phyloP scores from a whole-genome alignment of 2,113 vertebrate genomes.

The Lycaon pictus region DNA sequence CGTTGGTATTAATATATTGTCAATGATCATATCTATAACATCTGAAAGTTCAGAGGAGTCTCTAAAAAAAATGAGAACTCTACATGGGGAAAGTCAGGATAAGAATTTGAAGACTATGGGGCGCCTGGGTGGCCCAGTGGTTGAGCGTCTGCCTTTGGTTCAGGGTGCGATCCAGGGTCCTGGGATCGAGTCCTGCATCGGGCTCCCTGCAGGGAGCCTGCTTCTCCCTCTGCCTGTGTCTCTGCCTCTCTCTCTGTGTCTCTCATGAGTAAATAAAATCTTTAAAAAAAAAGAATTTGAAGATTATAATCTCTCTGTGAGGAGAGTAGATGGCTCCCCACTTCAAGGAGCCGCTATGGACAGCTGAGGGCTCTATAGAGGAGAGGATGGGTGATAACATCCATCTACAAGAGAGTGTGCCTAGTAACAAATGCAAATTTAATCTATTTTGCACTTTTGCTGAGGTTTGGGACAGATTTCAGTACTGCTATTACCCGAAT shows the following conservation, averaged over 20 bases:
- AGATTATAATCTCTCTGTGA: background rate
- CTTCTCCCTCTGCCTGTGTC: no score
- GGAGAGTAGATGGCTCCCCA: background rate
- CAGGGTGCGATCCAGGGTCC: no score
- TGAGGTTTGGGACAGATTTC: constrained; percentile 20
- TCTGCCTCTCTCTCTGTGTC: no score
- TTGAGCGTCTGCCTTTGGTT: no score
- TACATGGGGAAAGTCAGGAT: background rate
- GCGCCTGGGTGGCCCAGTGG: no score
- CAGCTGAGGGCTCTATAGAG: background rate
- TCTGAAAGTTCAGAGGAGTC: background rate
- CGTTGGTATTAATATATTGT: background rate
- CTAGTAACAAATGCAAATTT: background rate
- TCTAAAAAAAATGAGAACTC: background rate
- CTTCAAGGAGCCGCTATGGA: background rate
- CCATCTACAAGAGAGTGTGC: background rate
- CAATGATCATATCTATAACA: background rate
- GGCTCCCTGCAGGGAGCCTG: no score
- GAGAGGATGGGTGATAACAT: no score
- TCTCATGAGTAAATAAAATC: no score
- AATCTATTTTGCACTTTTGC: background rate
- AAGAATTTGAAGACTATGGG: background rate
- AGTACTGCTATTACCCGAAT: background rate
- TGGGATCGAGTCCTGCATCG: no score
- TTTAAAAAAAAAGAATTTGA: background rate